These are phyloP conservation scores for Nothoprocta perdicaria DNA, from an alignment of 2,113 vertebrate species.

Conservation along the genomic window DNA sequence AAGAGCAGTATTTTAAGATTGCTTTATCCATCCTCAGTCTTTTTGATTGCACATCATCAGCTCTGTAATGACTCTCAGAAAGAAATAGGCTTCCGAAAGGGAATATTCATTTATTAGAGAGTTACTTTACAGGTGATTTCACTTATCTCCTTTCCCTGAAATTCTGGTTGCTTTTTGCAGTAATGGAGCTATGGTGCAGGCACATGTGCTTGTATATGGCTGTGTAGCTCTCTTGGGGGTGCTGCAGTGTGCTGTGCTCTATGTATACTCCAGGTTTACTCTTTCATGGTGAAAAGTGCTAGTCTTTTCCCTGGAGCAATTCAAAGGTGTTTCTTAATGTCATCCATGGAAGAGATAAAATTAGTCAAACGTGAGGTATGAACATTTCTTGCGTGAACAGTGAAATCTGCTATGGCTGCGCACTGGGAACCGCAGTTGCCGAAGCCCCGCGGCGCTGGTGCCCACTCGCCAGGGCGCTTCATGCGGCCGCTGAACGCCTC, in stretches of 20 bases:
- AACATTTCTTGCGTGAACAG: neutral
- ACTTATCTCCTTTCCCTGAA: neutral
- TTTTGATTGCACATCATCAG: neutral
- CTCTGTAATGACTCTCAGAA: neutral
- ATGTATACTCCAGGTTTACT: neutral
- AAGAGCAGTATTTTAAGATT: neutral
- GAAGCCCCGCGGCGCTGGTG: accelerated
- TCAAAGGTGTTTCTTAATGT: neutral
- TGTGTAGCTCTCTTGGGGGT: accelerated
- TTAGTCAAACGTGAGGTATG: neutral
- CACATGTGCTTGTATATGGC: accelerated
- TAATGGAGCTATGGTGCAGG: accelerated
- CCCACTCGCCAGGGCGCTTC: accelerated
- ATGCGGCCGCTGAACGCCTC: accelerated
- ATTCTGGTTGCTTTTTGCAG: neutral
- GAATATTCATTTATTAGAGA: neutral
- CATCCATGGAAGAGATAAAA: neutral
- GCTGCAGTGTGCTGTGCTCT: neutral
- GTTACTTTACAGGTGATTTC: neutral
- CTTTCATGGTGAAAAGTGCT: neutral
- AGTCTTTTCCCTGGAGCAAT: neutral
- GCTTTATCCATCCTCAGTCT: accelerated
- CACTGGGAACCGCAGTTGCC: accelerated
- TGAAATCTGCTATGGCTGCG: neutral
- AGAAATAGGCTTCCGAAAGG: neutral